Conservation (phyloP, 2,797 vertebrate genomes). For the Dipus sagitta region DNA sequence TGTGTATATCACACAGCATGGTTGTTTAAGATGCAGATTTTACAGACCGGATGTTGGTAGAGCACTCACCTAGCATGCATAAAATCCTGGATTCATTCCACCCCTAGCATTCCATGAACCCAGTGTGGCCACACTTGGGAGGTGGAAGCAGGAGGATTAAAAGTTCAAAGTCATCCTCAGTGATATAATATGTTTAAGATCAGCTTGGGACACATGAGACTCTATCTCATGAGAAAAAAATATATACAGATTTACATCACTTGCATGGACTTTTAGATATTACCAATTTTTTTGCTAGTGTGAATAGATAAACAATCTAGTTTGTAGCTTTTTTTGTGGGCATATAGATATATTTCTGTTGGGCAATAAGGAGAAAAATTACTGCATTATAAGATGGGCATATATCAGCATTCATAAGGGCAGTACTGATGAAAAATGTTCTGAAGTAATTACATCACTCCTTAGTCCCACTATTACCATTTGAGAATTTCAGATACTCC, state of each 20-base stretch:
- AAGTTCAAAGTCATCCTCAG: too few species aligned
- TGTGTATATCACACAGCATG: not conserved
- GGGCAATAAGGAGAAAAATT: not conserved
- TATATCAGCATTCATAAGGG: not conserved
- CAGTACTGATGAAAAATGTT: not conserved
- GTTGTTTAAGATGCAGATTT: constrained; percentile 40
- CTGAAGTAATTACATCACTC: not conserved
- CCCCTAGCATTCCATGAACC: too few species aligned
- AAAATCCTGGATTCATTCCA: too few species aligned
- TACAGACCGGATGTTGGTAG: too few species aligned
- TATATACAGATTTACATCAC: not conserved
- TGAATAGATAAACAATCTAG: not conserved
- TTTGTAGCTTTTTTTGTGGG: constrained; percentile 4
- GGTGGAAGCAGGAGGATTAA: too few species aligned
- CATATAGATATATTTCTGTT: not conserved
- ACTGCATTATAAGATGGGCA: not conserved
- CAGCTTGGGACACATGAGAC: too few species aligned
- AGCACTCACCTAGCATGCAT: too few species aligned
- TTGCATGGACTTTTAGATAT: not conserved
- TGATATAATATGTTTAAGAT: too few species aligned
- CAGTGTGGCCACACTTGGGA: too few species aligned
- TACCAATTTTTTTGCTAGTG: not conserved
- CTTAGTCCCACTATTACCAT: not conserved
- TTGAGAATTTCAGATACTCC: not conserved
- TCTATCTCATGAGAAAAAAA: too few species aligned